Evolutionary conservation across 2,113 vertebrate species (phyloP), one percentile per base, ranked within the genome.

Genomic region (Urocitellus parryii): DNA sequence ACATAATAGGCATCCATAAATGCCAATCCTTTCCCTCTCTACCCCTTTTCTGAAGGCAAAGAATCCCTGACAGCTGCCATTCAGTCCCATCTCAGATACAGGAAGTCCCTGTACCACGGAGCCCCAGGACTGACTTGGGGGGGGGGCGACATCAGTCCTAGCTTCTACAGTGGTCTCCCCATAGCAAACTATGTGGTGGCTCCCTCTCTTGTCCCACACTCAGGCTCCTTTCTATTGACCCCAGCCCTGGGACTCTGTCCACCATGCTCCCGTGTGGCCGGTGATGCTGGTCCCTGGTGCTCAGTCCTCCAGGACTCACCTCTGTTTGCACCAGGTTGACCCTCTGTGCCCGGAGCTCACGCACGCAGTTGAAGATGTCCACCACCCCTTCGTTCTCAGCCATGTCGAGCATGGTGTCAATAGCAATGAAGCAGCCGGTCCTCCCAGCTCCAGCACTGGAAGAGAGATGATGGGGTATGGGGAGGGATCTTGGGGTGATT

Each of bases 401-500:
- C 99, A 99, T 99, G 98, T 99, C 99, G 34, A 99, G 98, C 99
- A 99, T 99, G 97, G 99, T 99, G 98, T 99, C 99, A 9, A 99
- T 99, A 32, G 99, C 99, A 8, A 99, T 99, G 94, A 99, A 99
- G 85, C 99, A 99, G 87, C 99, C 99, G 0, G 99, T 99, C 98
- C 99, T 99, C 42, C 99, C 99, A 0, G 99, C 99, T 14, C 99
- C 99, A 9, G 99, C 99, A 76, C 99, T 99, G 91, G 0, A 97
- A 97, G 78, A 94, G 80, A 94, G 65, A 87, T 87, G 7, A 34
- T 8, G 58, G n/a, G 53, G 10, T 3, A 4, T 80, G 45, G 45
- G 3, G 61, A 84, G 45, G 84, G 39, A 84, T 18, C 45, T 87
- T 53, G 39, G 70, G 24, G 61, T 0, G 2, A 34, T 34, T 78